Percentiles rank a stretch among this genome's conserved stretches.
Evolutionary conservation across 2,888 invertebrate genomes (phyloP).

Genomic region (Oscheius sp.): DNA sequence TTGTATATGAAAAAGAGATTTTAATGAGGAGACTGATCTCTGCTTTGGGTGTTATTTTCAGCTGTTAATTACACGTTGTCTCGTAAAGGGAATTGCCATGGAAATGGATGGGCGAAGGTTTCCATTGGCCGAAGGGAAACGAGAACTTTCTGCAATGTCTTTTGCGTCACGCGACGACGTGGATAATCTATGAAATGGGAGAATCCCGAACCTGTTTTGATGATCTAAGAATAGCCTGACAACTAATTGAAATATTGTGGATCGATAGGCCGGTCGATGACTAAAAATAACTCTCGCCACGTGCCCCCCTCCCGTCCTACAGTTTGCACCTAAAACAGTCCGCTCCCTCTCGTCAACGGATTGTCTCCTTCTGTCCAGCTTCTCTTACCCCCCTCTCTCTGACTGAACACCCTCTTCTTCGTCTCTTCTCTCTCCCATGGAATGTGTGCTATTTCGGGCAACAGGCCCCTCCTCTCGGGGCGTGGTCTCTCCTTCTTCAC

Average conservation of each 20-base stretch:
- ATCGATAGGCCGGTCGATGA: neutral
- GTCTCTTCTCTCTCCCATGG: constrained; percentile 18
- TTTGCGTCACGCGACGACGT: no score
- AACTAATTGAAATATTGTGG: neutral
- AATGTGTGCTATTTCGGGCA: constrained; percentile 8
- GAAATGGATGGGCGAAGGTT: no score
- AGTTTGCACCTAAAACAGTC: constrained; percentile 22
- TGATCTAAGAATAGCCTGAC: no score
- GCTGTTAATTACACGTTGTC: no score
- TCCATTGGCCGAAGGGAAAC: no score
- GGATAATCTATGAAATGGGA: no score
- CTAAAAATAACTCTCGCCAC: constrained; percentile 22
- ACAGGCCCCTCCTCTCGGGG: neutral
- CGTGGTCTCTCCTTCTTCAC: constrained; percentile 15
- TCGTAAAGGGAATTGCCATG: no score
- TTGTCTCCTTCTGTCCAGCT: constrained; percentile 1
- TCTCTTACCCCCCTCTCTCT: constrained; percentile 25
- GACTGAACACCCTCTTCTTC: constrained; percentile 30
- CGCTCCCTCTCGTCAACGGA: neutral
- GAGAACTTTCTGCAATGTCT: no score
- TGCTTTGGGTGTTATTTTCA: no score
- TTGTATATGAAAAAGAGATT: no score
- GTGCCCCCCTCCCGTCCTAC: constrained; percentile 25
- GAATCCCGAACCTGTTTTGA: no score
- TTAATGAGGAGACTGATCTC: no score